Evolutionary conservation across 1,140 invertebrate species (phyloP), one percentile per base, ranked within the genome.

Genomic region (Drosophila bocqueti): DNA sequence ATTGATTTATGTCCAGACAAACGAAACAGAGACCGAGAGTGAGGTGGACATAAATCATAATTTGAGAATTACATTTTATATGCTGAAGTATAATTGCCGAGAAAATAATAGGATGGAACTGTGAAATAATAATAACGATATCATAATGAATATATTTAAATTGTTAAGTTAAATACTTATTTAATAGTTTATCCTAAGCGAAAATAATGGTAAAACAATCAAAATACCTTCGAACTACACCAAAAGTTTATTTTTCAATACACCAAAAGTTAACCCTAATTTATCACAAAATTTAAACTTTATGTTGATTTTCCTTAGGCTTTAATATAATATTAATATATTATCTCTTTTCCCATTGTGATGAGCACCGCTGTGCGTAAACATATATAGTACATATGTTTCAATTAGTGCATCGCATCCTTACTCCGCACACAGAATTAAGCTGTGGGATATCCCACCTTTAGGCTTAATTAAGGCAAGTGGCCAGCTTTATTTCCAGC

Each of bases 11-110:
- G 60, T 57, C 49, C 75, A 31, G 50, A 10, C 52, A 55, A 50
- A 29, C 47, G 24, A 55, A 38, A 38, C 45, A 34, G 31, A 43
- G 21, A 40, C 49, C 15, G 43, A n/a, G 24, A 36, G 31, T 10
- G 64, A 49, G 43, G 7, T 31, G 16, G 2, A 45, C 76, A 78
- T 77, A 46, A 63, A 63, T 77, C 65, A 77, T 62, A 42, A 59
- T 78, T 71, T 78, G 52, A 46, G 65, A 78, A 78, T 78, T 78
- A 62, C 57, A 78, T 71, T 71, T 71, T 78, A 78, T 59, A 63
- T 78, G 76, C 40, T 57, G 31, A 46, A 59, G 61, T 31, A 49
- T n/a, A 66, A 16, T 59, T 21, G 24, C 11, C 10, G 3, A 38
- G 21, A 24, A 38, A 40, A 55, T 16, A 38, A 38, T 38, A 10